Conservation (phyloP, 2,888 invertebrate genomes). For the Calliscelio sp. region DNA sequence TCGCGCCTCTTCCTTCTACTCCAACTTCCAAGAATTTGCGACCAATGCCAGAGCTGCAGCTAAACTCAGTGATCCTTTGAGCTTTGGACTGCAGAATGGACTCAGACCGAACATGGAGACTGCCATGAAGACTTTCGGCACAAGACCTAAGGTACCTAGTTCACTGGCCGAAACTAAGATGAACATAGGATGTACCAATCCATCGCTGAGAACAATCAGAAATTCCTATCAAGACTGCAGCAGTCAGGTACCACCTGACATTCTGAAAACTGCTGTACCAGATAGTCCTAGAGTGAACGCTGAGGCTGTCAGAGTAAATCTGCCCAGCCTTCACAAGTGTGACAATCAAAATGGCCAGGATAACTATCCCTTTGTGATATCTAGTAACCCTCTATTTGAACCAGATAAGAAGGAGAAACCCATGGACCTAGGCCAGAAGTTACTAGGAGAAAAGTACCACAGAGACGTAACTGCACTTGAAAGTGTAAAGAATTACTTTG, state of each 20-base stretch:
- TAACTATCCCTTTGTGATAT: slow-evolving; percentile 82
- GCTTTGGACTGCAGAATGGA: slow-evolving; percentile 55
- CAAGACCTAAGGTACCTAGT: slow-evolving; percentile 79
- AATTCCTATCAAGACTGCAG: slow-evolving; percentile 76
- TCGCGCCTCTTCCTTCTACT: slow-evolving; percentile 76
- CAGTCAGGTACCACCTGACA: slow-evolving; percentile 30
- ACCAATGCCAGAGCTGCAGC: slow-evolving; percentile 20
- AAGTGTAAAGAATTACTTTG: slow-evolving; percentile 83
- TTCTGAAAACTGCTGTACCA: slow-evolving; percentile 75
- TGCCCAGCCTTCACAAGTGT: slow-evolving; percentile 80
- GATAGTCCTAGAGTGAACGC: slow-evolving; percentile 80
- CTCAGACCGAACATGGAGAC: slow-evolving; percentile 42
- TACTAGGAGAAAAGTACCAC: slow-evolving; percentile 83
- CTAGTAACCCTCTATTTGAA: slow-evolving; percentile 84
- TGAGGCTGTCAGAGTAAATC: slow-evolving; percentile 81
- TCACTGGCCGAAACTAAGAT: slow-evolving; percentile 78
- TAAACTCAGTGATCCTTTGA: slow-evolving; percentile 67
- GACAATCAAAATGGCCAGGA: slow-evolving; percentile 82
- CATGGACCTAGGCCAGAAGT: slow-evolving; percentile 80
- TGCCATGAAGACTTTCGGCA: slow-evolving; percentile 75
- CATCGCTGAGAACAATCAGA: neutral
- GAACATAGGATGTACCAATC: slow-evolving; percentile 72
- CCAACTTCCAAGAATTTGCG: slow-evolving; percentile 81
- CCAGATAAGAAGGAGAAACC: slow-evolving; percentile 80
- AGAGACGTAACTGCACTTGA: slow-evolving; percentile 83